Percentiles rank a stretch among this genome's conserved stretches.
Evolutionary conservation across 2,888 invertebrate genomes (phyloP).

Genomic region (Notocelia uddmanniana): DNA sequence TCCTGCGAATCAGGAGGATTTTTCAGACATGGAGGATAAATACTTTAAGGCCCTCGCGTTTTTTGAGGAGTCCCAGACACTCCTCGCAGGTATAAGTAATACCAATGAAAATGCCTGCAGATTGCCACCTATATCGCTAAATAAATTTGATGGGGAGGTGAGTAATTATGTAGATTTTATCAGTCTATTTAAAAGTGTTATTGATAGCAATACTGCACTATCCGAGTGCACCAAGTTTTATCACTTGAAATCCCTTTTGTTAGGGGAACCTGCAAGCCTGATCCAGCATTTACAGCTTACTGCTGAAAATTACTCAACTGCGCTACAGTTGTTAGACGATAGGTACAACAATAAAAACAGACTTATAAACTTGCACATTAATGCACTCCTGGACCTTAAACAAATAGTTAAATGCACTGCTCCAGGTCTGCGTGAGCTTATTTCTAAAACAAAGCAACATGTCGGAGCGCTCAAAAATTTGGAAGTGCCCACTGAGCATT

Average conservation of each 20-base stretch:
- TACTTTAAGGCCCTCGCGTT: no score
- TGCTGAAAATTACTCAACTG: neutral
- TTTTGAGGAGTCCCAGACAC: no score
- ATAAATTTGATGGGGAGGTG: constrained; percentile 3
- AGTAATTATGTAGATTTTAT: neutral
- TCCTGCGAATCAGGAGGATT: no score
- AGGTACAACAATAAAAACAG: neutral
- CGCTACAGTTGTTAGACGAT: neutral
- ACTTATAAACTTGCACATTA: neutral
- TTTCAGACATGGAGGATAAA: no score
- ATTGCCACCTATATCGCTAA: neutral
- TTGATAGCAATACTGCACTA: neutral
- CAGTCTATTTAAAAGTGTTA: neutral
- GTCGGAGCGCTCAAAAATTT: neutral
- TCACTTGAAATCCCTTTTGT: neutral
- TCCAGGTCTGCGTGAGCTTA: neutral
- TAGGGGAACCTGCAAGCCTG: neutral
- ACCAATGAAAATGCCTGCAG: no score
- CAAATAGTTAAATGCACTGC: neutral
- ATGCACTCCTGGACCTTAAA: neutral
- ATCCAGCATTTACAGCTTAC: neutral
- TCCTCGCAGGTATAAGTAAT: no score
- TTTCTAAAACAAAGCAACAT: neutral
- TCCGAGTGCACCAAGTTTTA: neutral
- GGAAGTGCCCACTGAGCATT: neutral